Conservation (phyloP, 1,140 invertebrate genomes). For the Anoplophora glabripennis region DNA sequence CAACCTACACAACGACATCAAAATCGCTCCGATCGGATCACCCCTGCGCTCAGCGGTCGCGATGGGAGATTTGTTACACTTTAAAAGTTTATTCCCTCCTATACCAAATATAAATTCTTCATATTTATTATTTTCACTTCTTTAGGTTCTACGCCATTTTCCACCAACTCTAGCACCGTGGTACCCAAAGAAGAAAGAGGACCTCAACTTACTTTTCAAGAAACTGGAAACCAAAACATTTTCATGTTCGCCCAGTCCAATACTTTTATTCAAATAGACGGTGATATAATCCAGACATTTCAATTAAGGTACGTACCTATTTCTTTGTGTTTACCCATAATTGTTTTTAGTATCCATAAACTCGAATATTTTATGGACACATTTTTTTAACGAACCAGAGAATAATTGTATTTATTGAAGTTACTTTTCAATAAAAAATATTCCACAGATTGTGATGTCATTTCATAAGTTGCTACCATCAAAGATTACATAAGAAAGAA, state of each 20-base stretch:
- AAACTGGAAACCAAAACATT: conserved; percentile 71
- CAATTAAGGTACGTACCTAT: conserved; percentile 67
- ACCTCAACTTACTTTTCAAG: conserved; percentile 74
- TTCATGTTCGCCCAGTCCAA: conserved; percentile 87
- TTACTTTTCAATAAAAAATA: background rate
- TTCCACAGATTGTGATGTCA: background rate
- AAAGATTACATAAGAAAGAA: background rate
- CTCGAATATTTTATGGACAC: too few relatives aligned
- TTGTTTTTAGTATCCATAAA: too few relatives aligned
- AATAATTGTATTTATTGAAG: background rate
- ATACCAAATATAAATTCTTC: too few relatives aligned
- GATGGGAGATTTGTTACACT: too few relatives aligned
- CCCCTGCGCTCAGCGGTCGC: too few relatives aligned
- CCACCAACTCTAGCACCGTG: background rate
- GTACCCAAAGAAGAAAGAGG: conserved; percentile 70
- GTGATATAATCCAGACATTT: conserved; percentile 79
- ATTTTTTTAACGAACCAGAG: too few relatives aligned
- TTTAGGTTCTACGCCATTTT: background rate
- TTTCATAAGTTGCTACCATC: too few relatives aligned
- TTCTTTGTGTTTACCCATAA: background rate
- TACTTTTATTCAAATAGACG: conserved; percentile 83
- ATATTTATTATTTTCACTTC: background rate
- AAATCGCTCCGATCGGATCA: too few relatives aligned
- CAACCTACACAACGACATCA: too few relatives aligned
- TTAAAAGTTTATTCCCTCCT: too few relatives aligned